These are phyloP conservation scores for Miltochrista miniata DNA, from an alignment of 2,888 invertebrate species.

Conservation along the genomic window DNA sequence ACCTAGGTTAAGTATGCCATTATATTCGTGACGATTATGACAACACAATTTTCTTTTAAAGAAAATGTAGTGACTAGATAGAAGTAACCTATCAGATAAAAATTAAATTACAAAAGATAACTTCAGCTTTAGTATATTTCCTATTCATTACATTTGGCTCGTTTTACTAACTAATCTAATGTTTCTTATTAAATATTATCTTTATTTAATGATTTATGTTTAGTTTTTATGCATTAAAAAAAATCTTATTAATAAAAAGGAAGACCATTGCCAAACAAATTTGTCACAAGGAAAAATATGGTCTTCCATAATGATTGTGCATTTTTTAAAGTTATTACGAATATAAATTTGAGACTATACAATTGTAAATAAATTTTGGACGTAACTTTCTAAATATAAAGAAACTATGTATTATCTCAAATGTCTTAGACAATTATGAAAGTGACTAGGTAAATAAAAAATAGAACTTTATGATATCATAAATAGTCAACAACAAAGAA, in stretches of 20 bases:
- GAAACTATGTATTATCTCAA: constrained; percentile 22
- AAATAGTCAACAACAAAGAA: constrained; percentile 6
- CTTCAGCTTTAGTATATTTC: constrained; percentile 14
- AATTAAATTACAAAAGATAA: constrained; percentile 8
- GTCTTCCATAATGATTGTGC: constrained; percentile 23
- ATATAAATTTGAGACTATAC: constrained; percentile 34
- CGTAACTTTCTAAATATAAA: constrained; percentile 36
- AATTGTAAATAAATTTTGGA: constrained; percentile 50
- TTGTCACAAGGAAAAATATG: constrained; percentile 29
- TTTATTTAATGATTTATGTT: constrained; percentile 3
- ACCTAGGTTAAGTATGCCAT: too few relatives aligned
- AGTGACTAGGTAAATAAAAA: constrained; percentile 36
- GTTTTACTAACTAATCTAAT: constrained; percentile 20
- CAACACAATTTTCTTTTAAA: neutral
- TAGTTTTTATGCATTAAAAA: constrained; percentile 27
- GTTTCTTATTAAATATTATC: constrained; percentile 12
- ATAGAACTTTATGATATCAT: constrained; percentile 31
- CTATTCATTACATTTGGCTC: constrained; percentile 25
- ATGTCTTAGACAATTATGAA: constrained; percentile 24
- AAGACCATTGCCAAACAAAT: constrained; percentile 31
- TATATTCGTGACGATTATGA: neutral
- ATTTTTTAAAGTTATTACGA: constrained; percentile 25
- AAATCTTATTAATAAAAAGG: constrained; percentile 39
- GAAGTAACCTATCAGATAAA: neutral
- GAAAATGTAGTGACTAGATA: neutral